Base-by-base conservation (phyloP, 2,797 vertebrate species). In the Sebastiscus albofasciatus region DNA sequence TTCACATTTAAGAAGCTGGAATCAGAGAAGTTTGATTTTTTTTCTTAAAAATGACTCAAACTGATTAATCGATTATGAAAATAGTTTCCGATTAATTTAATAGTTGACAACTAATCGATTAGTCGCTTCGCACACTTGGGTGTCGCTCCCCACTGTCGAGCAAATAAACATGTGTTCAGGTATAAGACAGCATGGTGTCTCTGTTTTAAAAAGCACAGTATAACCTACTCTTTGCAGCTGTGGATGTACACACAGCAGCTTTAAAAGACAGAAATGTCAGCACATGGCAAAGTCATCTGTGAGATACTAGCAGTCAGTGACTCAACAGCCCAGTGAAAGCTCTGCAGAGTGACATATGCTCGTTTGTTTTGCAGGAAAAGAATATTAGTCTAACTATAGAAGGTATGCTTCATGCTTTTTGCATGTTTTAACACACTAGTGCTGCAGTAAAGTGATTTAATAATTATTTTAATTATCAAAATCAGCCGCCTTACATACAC, bases 271-370 rank as follows among this genome's bases (percentile, higher is more conserved):
- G 33, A 61, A 22, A 68, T 26, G 36, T 55, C 61, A 42, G 56
- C 62, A 73, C 64, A 58, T 73, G 75, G 80, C n/a, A 56, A 67
- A 70, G 65, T 52, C 66, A 78, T 78, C 75, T 67, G 39, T 62
- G 42, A 61, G 39, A 55, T 7, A 42, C n/a, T 4, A 34, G 58
- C 6, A 54, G 67, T 34, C 6, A 42, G 67, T 34, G 26, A 70
- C 54, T 34, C 31, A 14, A 67, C 67, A 16, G n/a, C 10, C 14
- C 13, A 39, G 73, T 18, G 58, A 46, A 29, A 54, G 39, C 67
- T 27, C 55, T 42, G 61, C 72, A 42, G 61, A 36, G 46, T 49
- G 46, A 49, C 36, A 11, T 31, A 22, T 20, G 14, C 54, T 24
- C 22, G 18, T 61, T 52, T 60, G 20, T 26, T 11, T 46, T 49